A percentile compares a stretch with the other conserved stretches of the same genome.
Evolutionary conservation across 2,888 invertebrate genomes (phyloP).

Genomic region (Empis livida): DNA sequence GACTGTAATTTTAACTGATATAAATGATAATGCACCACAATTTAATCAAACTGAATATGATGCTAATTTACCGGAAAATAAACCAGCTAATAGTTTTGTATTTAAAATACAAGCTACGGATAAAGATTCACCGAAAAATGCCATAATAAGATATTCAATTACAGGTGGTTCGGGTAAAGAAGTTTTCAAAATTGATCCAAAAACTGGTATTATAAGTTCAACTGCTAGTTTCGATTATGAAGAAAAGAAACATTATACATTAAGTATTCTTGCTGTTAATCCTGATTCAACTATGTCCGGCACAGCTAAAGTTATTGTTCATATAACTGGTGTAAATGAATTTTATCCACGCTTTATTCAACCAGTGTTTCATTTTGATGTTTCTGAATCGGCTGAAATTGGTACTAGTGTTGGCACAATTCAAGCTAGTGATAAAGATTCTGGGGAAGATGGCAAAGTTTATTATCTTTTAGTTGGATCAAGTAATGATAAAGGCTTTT

Average conservation of each 20-base stretch:
- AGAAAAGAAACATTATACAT: constrained; percentile 56
- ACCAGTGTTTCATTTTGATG: constrained; percentile 82
- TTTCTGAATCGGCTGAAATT: constrained; percentile 80
- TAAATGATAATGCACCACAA: constrained; percentile 83
- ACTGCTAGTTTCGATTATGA: constrained; percentile 77
- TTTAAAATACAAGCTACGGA: constrained; percentile 66
- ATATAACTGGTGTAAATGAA: constrained; percentile 77
- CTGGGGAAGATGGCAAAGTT: constrained; percentile 75
- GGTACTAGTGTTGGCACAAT: constrained; percentile 75
- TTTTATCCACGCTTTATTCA: constrained; percentile 79
- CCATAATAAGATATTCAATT: constrained; percentile 71
- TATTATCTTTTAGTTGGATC: constrained; percentile 88
- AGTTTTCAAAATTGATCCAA: constrained; percentile 62
- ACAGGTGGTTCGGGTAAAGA: constrained; percentile 61
- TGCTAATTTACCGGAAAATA: constrained; percentile 73
- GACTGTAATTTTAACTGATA: constrained; percentile 77
- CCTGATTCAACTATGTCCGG: constrained; percentile 73
- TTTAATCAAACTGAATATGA: constrained; percentile 69
- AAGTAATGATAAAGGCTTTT: constrained; percentile 83
- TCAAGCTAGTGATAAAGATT: constrained; percentile 80
- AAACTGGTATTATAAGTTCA: constrained; percentile 63
- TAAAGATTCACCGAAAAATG: constrained; percentile 77
- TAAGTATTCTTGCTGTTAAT: constrained; percentile 74
- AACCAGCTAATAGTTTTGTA: constrained; percentile 59
- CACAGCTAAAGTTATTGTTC: constrained; percentile 55